Base-by-base conservation (phyloP, 2,888 invertebrate species). In the Biston stratarius region DNA sequence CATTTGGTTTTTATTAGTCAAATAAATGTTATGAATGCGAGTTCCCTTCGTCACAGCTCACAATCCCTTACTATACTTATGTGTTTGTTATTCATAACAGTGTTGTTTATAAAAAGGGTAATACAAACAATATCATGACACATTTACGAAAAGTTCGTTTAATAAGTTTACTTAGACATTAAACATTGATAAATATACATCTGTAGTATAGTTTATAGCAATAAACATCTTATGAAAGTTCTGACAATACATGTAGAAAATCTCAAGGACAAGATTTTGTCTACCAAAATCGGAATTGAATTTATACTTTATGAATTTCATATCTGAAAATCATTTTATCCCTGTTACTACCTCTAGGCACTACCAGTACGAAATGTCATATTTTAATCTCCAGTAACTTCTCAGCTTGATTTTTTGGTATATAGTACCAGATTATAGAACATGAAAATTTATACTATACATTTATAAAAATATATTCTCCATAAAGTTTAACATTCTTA, bases 141-240 rank as follows among this genome's bases (percentile, higher is more conserved):
- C 38, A 42, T 12, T 24, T 55, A 7, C 7, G 42, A 55, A 24
- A 24, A 11, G 15, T 55, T 11, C 42, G 33, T 55, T 44, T 33
- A 44, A 44, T 24, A 42, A 42, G 36, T 55, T 12, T 55, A 42
- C 55, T 55, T 55, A 55, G 33, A 42, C 15, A 53, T 11, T 53
- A 40, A 53, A 52, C 38, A 53, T 40, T 42, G 15, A 38, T 38
- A 38, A 24, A 24, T 24, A 24, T 24, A 24, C 1, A 3, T 24
- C 24, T 24, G 3, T 24, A 24, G 24, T 24, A 2, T n/a, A n/a
- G n/a, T n/a, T n/a, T 24, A 55, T 38, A 53, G 38, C 14, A 14
- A 42, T 7, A 42, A 24, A 40, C 15, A 42, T 12, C 12, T 15
- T 34, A 36, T 38, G 6, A 9, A 24, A 6, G 11, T 48, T 53